phyloP scores from a whole-genome alignment of 2,797 vertebrate species.

The Anomalospiza imberbis region DNA sequence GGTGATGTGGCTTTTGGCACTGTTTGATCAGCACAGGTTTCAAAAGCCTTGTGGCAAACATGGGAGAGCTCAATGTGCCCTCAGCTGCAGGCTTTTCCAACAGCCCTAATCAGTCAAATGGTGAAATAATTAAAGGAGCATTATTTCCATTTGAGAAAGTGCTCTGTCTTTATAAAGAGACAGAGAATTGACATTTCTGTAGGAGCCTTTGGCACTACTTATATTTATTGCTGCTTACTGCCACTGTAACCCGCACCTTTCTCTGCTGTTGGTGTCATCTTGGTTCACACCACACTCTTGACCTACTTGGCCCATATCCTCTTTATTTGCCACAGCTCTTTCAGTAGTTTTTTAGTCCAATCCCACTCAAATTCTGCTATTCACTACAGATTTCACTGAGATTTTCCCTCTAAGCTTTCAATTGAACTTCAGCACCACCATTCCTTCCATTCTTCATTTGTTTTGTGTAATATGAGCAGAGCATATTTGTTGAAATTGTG shows the following conservation, averaged over 20 bases:
- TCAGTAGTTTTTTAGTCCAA: not conserved
- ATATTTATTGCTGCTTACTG: not conserved
- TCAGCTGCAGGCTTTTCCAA: not conserved
- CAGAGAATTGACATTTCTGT: not conserved
- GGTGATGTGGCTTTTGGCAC: not conserved
- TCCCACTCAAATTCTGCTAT: not conserved
- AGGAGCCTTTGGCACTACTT: not conserved
- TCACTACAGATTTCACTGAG: not conserved
- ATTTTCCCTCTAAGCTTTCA: not conserved
- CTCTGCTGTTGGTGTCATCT: not conserved
- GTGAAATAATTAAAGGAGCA: not conserved
- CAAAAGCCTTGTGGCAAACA: not conserved
- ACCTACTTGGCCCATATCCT: not conserved
- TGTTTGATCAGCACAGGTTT: not conserved
- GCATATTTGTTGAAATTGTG: not conserved
- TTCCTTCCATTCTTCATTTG: not conserved
- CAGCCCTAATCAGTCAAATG: not conserved
- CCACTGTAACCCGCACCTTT: not conserved
- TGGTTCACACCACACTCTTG: not conserved
- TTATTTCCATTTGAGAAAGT: not conserved
- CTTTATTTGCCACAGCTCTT: not conserved
- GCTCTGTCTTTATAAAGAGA: not conserved
- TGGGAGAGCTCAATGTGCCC: not conserved
- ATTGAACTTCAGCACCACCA: not conserved
- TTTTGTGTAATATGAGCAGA: not conserved